Base-by-base conservation (phyloP, 2,888 invertebrate species). In the Desoria tigrina region DNA sequence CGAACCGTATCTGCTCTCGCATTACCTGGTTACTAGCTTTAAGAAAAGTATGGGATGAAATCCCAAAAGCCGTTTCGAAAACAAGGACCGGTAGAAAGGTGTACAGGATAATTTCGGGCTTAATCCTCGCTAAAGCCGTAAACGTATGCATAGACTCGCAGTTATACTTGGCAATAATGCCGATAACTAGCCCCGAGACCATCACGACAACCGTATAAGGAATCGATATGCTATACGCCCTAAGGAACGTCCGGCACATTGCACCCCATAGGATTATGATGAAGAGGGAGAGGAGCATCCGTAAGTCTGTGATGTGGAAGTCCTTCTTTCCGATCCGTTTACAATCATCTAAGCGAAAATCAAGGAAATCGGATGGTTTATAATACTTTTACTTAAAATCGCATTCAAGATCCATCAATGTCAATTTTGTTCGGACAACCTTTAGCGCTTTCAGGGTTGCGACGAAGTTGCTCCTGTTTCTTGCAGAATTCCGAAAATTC, bases 191-290 rank as follows among this genome's bases (percentile, higher is more conserved):
- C 1, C 81, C 81, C 28, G 79, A 74, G 2, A 80, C 74, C 59
- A 81, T 77, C 18, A 81, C 72, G 6, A 81, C 76, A 2, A 80
- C 80, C 2, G 81, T 81, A 77, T 81, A 81, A 0, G 81, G 81
- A 16, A 82, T 69, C 42, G 63, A 66, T 11, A 77, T 45, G 53
- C 72, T 73, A n/a, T 74, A 76, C n/a, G 73, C 69, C 27, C 60
- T 68, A 9, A 75, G 59, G 24, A 76, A 49, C 11, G 76, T 72
- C 55, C 76, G 64, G 26, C 55, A 65, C 1, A 76, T n/a, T 28
- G 77, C 77, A 2, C 77, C 77, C 60, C 68, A 74, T 0, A 71
- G 39, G 24, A 77, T 63, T 1, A 75, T 71, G 2, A 60, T 14
- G 39, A 76, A 74, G 7, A 77, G 49, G 55, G 68, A 72, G 64